Base-by-base conservation (phyloP, 2,113 vertebrate species). In the Jacana jacana region DNA sequence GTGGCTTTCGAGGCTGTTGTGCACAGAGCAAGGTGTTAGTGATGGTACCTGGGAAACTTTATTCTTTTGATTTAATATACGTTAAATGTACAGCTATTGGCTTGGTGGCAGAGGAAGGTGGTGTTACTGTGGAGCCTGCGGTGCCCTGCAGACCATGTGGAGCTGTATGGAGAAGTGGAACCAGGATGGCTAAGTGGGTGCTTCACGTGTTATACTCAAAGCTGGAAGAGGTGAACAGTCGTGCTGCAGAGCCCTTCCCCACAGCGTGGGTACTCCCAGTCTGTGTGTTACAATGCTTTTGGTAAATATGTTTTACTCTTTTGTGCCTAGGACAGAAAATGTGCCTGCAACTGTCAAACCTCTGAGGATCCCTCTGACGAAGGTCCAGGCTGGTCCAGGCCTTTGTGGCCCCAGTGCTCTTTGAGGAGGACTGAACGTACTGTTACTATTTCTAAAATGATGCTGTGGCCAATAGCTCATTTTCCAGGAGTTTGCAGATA, bases 201-300 rank as follows among this genome's bases (percentile, higher is more conserved):
- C 25, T 44, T 30, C 1, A 14, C 10, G 25, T 35, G 23, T n/a
- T 84, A 1, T 17, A 18, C 27, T 46, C 27, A 11, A 7, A 40
- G 46, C 28, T 28, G 60, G 39, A 44, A 7, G 5, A 35, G 51
- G 13, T 31, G 35, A 60, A 19, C 31, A 7, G 22, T 18, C 4
- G 27, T 33, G 46, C 19, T 35, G 0, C 27, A 37, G 63, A 71
- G 12, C 30, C 2, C 35, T 61, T n/a, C 39, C 42, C 16, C 3
- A 4, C 2, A 19, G 5, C 3, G 1, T 19, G 20, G 39, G 15
- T 23, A 8, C 63, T 22, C 35, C 46, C 13, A 1, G 25, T n/a
- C 46, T 46, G 37, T 23, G 1, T 30, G 24, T 68, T 78, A 6
- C 7, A 17, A 44, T 57, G 46, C 42, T 85, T 79, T 75, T 28